Base-by-base conservation (phyloP, 2,888 invertebrate genomes). In the Dolomedes plantarius region DNA sequence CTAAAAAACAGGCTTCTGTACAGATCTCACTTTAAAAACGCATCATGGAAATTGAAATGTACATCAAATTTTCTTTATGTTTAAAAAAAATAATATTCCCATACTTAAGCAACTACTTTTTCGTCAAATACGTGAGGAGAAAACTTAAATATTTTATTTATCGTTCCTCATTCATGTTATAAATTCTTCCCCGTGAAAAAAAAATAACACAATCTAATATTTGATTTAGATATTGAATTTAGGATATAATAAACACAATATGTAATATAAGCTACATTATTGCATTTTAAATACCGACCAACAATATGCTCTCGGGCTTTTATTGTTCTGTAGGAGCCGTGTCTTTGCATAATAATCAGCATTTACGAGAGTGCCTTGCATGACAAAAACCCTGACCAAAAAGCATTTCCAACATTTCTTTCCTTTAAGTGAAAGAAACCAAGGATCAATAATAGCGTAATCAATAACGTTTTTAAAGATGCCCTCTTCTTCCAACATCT, bases 381-480 rank as follows among this genome's bases (percentile, higher is more conserved):
- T 69, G 28, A 69, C 69, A 69, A 69, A 69, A 69, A 36, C 16
- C 28, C 41, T 36, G 36, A 32, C 69, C 32, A 69, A 73, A 85
- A 85, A 72, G 73, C 67, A 85, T 77, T 67, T 56, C 56, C 67
- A 68, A 62, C 67, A 56, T 73, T 76, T 72, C 67, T 73, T 68
- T 62, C 23, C 65, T 71, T 41, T 65, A 72, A 73, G 65, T 72
- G 65, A 85, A 77, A 83, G 77, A 77, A 77, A 72, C 62, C 36
- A 11, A 69, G 56, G 77, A 74, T 86, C 86, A 74, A 86, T 86
- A 74, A 78, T 79, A 39, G 68, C 64, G 74, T 75, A 86, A 86
- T 86, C 86, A 86, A 86, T 86, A 86, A 86, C 86, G 74, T 86
- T 86, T 78, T 86, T 78, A 86, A 86, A 69, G 79, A 86, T 86